These are phyloP conservation scores for Xerus inauris DNA, from an alignment of 2,113 vertebrate genomes.

Conservation along the genomic window DNA sequence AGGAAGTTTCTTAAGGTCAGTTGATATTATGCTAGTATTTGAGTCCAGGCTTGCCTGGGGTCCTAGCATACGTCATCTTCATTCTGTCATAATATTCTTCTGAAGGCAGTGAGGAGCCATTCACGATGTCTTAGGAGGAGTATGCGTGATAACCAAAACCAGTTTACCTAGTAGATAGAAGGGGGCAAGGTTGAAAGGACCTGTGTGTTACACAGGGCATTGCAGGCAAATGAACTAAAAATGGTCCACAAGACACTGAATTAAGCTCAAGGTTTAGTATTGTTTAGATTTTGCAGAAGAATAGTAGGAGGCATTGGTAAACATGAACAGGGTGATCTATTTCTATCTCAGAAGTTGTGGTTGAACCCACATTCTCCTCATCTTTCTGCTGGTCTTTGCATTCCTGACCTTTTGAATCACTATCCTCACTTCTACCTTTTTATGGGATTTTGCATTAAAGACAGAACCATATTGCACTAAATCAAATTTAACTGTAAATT, in stretches of 20 bases:
- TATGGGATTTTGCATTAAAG: neutral
- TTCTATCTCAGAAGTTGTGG: neutral
- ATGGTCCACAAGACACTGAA: neutral
- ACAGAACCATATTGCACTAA: neutral
- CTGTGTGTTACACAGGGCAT: neutral
- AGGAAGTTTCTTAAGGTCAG: neutral
- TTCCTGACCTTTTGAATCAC: neutral
- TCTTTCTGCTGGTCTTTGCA: neutral
- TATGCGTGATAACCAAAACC: fast-evolving
- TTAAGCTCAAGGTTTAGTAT: neutral
- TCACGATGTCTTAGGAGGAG: neutral
- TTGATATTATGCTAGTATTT: neutral
- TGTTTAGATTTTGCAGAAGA: neutral
- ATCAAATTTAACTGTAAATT: neutral
- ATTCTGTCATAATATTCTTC: neutral
- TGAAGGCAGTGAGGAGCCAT: neutral
- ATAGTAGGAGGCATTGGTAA: neutral
- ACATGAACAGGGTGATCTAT: neutral
- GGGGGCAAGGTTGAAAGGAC: neutral
- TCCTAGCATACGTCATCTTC: neutral
- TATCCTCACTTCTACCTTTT: neutral
- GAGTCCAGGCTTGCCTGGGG: neutral
- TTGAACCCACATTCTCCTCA: neutral
- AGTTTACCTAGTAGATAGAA: neutral
- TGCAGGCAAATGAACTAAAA: neutral